phyloP scores from a whole-genome alignment of 1,140 invertebrate species.

The Pemphigus obesinymphae region DNA sequence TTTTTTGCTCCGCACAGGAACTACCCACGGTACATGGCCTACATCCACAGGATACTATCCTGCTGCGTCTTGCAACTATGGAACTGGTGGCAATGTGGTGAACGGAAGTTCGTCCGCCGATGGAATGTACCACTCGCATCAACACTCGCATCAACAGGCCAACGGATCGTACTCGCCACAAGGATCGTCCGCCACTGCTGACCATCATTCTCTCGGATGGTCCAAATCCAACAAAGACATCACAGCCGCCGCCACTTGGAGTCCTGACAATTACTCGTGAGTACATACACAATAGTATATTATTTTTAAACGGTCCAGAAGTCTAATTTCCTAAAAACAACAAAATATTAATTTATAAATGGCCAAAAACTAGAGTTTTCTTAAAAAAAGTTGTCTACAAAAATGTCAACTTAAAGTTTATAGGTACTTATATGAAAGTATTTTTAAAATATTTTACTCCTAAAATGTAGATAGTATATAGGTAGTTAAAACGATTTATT shows the following conservation, averaged over 20 bases:
- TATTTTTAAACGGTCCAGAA: no score
- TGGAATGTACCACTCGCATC: slow-evolving; percentile 11
- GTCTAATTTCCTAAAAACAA: no score
- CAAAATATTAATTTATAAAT: no score
- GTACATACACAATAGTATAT: no score
- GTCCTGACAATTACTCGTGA: slow-evolving; percentile 23
- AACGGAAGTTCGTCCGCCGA: background rate
- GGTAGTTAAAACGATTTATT: no score
- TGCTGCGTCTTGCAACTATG: background rate
- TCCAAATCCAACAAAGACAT: slow-evolving; percentile 14
- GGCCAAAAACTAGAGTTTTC: no score
- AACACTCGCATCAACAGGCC: background rate
- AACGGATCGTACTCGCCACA: slow-evolving; percentile 14
- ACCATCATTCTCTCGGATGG: slow-evolving; percentile 29
- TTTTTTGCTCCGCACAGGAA: background rate
- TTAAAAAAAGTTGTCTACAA: no score
- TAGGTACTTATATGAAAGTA: no score
- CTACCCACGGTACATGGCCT: slow-evolving; percentile 10
- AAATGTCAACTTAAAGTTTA: no score
- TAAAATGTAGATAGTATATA: no score
- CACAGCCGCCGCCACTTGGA: background rate
- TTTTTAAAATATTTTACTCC: no score
- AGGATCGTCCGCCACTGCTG: background rate
- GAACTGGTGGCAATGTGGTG: background rate
- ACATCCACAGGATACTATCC: background rate